A percentile compares a stretch with the other conserved stretches of the same genome.
Evolutionary conservation across 2,113 vertebrate species (phyloP).

Genomic region (Tragelaphus scriptus): DNA sequence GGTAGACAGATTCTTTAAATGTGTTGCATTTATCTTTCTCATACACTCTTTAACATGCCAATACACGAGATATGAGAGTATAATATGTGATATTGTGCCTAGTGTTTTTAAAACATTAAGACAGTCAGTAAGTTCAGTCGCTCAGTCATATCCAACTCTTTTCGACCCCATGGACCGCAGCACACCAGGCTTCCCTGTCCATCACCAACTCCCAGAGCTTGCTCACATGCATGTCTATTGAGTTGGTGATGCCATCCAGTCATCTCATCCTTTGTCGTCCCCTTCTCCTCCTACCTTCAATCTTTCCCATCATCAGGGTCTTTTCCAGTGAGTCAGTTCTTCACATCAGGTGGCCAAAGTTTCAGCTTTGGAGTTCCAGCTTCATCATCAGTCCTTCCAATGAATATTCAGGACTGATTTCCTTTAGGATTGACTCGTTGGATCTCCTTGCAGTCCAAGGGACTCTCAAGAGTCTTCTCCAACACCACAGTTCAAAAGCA

Average conservation of each 20-base stretch:
- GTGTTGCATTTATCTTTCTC: background rate
- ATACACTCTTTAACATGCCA: background rate
- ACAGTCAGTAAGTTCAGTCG: background rate
- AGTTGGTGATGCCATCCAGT: background rate
- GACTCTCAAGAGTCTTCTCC: background rate
- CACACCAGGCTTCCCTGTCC: background rate
- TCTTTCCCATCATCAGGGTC: background rate
- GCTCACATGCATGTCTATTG: background rate
- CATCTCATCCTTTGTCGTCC: background rate
- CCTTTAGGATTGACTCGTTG: background rate
- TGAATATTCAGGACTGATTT: background rate
- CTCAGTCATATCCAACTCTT: background rate
- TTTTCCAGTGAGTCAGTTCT: background rate
- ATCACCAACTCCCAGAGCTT: background rate
- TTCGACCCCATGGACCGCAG: background rate
- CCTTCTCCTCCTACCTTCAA: background rate
- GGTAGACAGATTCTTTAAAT: background rate
- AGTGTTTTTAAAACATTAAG: conserved; percentile 33
- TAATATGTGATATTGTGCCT: conserved; percentile 37
- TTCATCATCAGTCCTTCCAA: background rate
- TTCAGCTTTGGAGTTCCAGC: background rate
- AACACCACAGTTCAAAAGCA: background rate
- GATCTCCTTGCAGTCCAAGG: background rate
- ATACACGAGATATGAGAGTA: background rate
- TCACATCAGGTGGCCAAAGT: background rate